Percentiles rank a stretch among this genome's conserved stretches.
Evolutionary conservation across 2,113 vertebrate genomes (phyloP).

Genomic region (Megaleporinus macrocephalus): DNA sequence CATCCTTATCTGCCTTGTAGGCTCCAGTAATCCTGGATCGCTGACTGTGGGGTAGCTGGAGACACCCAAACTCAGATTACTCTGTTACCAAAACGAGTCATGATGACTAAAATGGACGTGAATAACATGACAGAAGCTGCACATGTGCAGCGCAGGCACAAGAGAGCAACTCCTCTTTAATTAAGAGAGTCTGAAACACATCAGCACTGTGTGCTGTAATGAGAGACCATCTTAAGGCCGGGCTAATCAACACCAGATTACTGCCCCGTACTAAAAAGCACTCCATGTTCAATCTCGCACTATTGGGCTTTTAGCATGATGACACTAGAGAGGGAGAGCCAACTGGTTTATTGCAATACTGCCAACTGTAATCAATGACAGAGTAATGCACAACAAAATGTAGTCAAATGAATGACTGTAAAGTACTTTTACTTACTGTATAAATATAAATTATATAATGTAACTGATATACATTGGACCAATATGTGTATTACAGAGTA

Average conservation of each 20-base stretch:
- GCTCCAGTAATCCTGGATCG: conserved; percentile 28
- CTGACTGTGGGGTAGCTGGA: background rate
- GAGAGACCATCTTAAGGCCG: conserved; percentile 69
- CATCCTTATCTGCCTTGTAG: background rate
- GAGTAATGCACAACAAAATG: background rate
- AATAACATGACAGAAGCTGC: conserved; percentile 58
- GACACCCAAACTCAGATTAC: conserved; percentile 13
- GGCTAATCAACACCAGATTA: conserved; percentile 79
- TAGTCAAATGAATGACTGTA: too few species aligned
- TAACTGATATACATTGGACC: too few species aligned
- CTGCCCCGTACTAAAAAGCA: conserved; percentile 62
- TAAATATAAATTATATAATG: too few species aligned
- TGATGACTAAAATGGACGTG: conserved; percentile 59
- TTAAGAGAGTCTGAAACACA: conserved; percentile 72
- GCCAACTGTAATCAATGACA: background rate
- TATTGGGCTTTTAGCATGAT: background rate
- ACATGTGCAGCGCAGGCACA: conserved; percentile 68
- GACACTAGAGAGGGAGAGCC: background rate
- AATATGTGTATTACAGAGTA: too few species aligned
- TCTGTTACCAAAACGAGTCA: conserved; percentile 33
- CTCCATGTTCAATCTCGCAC: conserved; percentile 17
- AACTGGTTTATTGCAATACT: background rate
- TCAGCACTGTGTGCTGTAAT: conserved; percentile 73
- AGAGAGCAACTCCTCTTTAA: conserved; percentile 72
- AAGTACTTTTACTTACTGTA: too few species aligned